phyloP scores from a whole-genome alignment of 2,797 vertebrate genomes.

The Trematomus bernacchii region DNA sequence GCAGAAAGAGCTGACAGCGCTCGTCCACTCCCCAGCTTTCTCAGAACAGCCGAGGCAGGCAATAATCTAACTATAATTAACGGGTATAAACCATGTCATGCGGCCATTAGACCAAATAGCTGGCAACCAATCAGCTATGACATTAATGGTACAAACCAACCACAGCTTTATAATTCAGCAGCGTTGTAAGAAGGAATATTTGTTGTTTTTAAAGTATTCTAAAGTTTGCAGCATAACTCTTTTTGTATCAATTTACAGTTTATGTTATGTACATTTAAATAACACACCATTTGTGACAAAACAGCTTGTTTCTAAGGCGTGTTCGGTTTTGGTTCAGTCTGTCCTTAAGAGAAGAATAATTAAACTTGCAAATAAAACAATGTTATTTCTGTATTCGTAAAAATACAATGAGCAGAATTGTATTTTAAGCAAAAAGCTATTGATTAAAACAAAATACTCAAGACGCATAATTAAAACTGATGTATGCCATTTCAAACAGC shows the following conservation, averaged over 20 bases:
- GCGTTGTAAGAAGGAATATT: conserved; percentile 72
- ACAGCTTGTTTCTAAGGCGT: too few relatives aligned
- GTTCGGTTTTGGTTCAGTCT: too few relatives aligned
- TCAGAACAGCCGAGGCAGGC: conserved; percentile 83
- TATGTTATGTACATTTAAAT: conserved; percentile 32
- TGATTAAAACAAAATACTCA: too few relatives aligned
- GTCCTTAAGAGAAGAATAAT: too few relatives aligned
- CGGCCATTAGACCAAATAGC: conserved; percentile 81
- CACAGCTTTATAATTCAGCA: conserved; percentile 58
- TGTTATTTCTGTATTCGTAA: too few relatives aligned
- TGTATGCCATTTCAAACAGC: too few relatives aligned
- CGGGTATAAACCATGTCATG: conserved; percentile 88
- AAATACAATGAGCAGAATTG: too few relatives aligned
- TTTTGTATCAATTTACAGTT: conserved; percentile 7
- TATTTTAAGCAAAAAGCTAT: too few relatives aligned
- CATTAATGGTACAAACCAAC: conserved; percentile 82
- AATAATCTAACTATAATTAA: conserved; percentile 89
- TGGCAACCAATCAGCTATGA: conserved; percentile 85
- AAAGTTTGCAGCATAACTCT: conserved; percentile 42
- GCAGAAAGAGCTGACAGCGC: conserved; percentile 83
- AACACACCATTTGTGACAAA: background rate
- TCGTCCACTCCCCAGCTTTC: conserved; percentile 77
- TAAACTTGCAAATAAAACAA: too few relatives aligned
- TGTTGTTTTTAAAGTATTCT: conserved; percentile 65
- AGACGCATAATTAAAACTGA: too few relatives aligned